Evolutionary conservation across 2,888 invertebrate species (phyloP), one percentile per base, ranked within the genome.

Genomic region (Oxytorus armatus): DNA sequence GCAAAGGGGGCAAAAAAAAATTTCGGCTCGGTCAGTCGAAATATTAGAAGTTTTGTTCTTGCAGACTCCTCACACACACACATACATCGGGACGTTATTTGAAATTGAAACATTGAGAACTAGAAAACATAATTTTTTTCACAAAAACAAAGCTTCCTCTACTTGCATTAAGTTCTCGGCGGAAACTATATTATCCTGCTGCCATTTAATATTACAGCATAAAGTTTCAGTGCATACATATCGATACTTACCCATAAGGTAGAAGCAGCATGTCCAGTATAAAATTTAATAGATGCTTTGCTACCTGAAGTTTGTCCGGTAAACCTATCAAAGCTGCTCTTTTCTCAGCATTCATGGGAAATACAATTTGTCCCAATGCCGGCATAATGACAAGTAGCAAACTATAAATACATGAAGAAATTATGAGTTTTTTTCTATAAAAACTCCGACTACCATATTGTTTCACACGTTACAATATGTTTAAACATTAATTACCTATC

Each of bases 231-330:
- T 11, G 16, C 11, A 1, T 18, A 49, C 49, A 66, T 8, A 47
- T 21, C 14, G 33, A 42, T 76, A 88, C 92, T 90, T 92, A 97
- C 96, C 96, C 96, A 92, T 97, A 98, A 18, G 98, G 97, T 75
- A 98, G 92, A 7, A 98, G 92, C 7, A 98, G 92, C 53, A 97
- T 94, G 92, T 98, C 98, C 83, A 97, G 94, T 85, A 98, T 94
- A 89, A 97, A 95, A 81, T 95, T 95, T 18, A 97, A 92, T 29
- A 98, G 94, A 85, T 96, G 92, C 81, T 94, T 94, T 4, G 95
- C 92, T 21, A 95, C 93, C 65, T 83, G 82, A 1, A 96, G 95
- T 87, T 96, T 96, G 85, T 96, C 95, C 83, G 95, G 94, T 14
- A 97, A 92, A 68, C 95, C 95, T 86, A 97, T 94, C 83, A 95